These are phyloP conservation scores for Solea senegalensis DNA, from an alignment of 2,113 vertebrate species.

Conservation along the genomic window DNA sequence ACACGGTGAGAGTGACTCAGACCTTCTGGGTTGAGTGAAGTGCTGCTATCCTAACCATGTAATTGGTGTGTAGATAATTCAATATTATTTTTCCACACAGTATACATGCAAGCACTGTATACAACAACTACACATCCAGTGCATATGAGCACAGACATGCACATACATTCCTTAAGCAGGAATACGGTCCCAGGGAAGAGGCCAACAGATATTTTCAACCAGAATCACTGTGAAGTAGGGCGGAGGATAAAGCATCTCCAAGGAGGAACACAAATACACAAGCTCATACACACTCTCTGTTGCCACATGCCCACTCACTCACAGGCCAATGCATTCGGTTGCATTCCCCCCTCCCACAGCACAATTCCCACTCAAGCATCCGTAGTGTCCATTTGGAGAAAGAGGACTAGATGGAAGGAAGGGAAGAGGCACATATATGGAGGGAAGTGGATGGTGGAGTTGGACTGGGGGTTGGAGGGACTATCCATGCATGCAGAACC, in stretches of 20 bases:
- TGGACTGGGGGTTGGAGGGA: constrained; percentile 39
- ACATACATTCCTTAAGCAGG: constrained; percentile 44
- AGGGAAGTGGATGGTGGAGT: constrained; percentile 26
- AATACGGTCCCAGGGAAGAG: constrained; percentile 51
- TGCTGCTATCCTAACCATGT: constrained; percentile 36
- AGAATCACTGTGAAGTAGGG: constrained; percentile 76
- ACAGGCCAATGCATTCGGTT: constrained; percentile 65
- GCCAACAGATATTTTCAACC: constrained; percentile 60
- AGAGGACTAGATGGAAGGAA: constrained; percentile 55
- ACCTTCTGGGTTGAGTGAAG: constrained; percentile 12
- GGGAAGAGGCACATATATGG: constrained; percentile 23
- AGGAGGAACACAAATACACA: constrained; percentile 64
- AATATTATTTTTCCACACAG: constrained; percentile 23
- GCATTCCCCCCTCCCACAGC: constrained; percentile 56
- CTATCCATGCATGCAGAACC: constrained; percentile 75
- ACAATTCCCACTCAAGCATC: constrained; percentile 75
- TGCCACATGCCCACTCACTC: constrained; percentile 76
- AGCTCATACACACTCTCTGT: constrained; percentile 40
- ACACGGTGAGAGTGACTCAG: neutral
- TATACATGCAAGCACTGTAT: neutral
- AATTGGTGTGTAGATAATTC: constrained; percentile 44
- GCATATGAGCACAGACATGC: neutral
- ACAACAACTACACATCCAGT: constrained; percentile 9
- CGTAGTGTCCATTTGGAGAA: constrained; percentile 68
- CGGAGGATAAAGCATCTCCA: constrained; percentile 72